These are phyloP conservation scores for Urosaurus nigricauda DNA, from an alignment of 2,797 vertebrate genomes.

Conservation along the genomic window DNA sequence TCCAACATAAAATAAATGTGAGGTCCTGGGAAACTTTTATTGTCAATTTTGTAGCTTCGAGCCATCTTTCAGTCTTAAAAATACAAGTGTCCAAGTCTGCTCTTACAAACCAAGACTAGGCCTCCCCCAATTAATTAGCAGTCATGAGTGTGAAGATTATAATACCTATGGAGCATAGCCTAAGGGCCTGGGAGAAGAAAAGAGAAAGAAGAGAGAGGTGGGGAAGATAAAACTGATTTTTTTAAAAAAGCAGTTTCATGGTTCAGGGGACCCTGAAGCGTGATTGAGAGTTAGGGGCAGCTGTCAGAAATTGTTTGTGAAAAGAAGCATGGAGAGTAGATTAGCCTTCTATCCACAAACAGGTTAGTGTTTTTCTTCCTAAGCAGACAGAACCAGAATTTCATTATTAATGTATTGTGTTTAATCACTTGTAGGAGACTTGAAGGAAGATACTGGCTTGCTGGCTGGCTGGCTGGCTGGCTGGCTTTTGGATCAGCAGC, in stretches of 20 bases:
- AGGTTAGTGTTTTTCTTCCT: not conserved
- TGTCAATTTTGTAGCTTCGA: not conserved
- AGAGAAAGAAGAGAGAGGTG: not conserved
- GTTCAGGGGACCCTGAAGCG: conserved; percentile 47
- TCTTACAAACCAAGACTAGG: not conserved
- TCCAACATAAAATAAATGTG: not conserved
- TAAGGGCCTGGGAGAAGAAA: not conserved
- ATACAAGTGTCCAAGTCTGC: not conserved
- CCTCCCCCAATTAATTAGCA: not conserved
- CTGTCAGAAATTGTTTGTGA: conserved; percentile 1
- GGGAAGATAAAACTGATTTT: conserved; percentile 1
- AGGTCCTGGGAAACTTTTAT: not conserved
- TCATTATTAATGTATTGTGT: not conserved
- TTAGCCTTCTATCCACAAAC: conserved; percentile 2
- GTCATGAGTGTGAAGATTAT: not conserved
- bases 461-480: no score
- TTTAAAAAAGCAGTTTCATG: not conserved
- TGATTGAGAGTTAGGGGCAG: not conserved
- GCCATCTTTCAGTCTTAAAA: not conserved
- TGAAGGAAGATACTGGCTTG: not conserved
- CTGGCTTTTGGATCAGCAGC: not conserved
- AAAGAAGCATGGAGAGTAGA: not conserved
- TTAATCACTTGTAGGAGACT: not conserved
- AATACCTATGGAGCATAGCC: not conserved
- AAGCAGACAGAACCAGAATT: conserved; percentile 4